Evolutionary conservation across 2,888 invertebrate species (phyloP).

Genomic region (Erpobdella octoculata): DNA sequence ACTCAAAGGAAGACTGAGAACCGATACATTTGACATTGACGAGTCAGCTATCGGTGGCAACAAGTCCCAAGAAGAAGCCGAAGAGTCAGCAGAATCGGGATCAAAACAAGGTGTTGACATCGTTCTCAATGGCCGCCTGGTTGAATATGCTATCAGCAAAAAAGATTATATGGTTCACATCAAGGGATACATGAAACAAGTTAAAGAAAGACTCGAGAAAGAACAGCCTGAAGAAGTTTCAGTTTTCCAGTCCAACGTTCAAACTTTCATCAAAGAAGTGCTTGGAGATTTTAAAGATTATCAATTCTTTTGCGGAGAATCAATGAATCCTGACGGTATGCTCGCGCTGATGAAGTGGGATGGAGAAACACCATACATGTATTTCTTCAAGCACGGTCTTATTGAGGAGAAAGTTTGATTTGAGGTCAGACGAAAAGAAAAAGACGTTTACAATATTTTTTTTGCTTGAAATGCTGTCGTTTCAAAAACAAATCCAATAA

Average conservation of each 20-base stretch:
- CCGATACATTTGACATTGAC: slow-evolving; percentile 38
- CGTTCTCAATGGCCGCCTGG: slow-evolving; percentile 80
- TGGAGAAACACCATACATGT: slow-evolving; percentile 76
- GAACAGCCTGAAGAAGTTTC: slow-evolving; percentile 62
- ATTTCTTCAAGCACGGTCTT: slow-evolving; percentile 92
- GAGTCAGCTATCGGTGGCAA: slow-evolving; percentile 72
- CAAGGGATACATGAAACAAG: slow-evolving; percentile 46
- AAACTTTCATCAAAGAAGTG: slow-evolving; percentile 85
- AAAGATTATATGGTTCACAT: slow-evolving; percentile 58
- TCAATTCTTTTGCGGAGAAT: slow-evolving; percentile 67
- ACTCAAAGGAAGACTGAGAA: slow-evolving; percentile 69
- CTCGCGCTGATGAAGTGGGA: slow-evolving; percentile 86
- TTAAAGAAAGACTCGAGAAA: slow-evolving; percentile 69
- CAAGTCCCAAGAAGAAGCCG: slow-evolving; percentile 72
- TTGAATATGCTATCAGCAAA: slow-evolving; percentile 74
- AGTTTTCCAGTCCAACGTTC: slow-evolving; percentile 80
- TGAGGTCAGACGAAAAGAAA: too few relatives aligned
- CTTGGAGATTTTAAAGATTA: slow-evolving; percentile 81
- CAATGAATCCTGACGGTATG: slow-evolving; percentile 71
- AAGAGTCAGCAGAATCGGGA: slow-evolving; percentile 65
- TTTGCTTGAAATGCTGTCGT: too few relatives aligned
- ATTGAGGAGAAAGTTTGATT: slow-evolving; percentile 80
- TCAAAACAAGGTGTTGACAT: slow-evolving; percentile 81
- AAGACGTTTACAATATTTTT: not conserved
- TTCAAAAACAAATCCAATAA: too few relatives aligned